phyloP scores from a whole-genome alignment of 2,888 invertebrate species.

The Spicauda simplicius region DNA sequence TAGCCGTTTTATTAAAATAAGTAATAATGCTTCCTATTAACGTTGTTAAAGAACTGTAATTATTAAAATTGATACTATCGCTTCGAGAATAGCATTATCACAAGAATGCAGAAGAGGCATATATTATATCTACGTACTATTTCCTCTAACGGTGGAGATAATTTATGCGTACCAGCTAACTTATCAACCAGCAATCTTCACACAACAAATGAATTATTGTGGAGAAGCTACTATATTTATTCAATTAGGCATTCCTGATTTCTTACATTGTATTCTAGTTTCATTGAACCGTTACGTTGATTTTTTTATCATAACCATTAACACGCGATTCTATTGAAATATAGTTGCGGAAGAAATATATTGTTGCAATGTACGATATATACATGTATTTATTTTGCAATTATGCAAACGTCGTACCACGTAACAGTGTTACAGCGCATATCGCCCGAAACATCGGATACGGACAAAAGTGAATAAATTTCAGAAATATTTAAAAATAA shows the following conservation, averaged over 20 bases:
- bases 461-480: too few relatives aligned
- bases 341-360: conserved; percentile 50
- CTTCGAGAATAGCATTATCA: conserved; percentile 10
- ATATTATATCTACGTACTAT: conserved; percentile 29
- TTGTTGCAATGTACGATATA: conserved; percentile 44
- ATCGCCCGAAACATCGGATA: not conserved
- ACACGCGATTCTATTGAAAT: conserved; percentile 52
- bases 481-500: too few relatives aligned
- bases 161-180: conserved; percentile 33
- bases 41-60: not conserved
- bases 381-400: conserved; percentile 45
- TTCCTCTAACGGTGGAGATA: conserved; percentile 27
- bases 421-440: not conserved
- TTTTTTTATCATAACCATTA: conserved; percentile 45
- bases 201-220: conserved; percentile 36
- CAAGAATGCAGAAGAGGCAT: conserved; percentile 16
- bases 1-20: too few relatives aligned
- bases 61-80: not conserved
- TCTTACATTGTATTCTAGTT: conserved; percentile 38
- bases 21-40: too few relatives aligned
- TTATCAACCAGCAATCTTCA: conserved; percentile 37
- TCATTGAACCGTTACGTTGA: conserved; percentile 43
- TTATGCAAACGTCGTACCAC: conserved; percentile 43
- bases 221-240: conserved; percentile 32
- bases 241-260: conserved; percentile 37